Evolutionary conservation across 2,797 vertebrate species (phyloP).

Genomic region (Amphiprion clarkii): DNA sequence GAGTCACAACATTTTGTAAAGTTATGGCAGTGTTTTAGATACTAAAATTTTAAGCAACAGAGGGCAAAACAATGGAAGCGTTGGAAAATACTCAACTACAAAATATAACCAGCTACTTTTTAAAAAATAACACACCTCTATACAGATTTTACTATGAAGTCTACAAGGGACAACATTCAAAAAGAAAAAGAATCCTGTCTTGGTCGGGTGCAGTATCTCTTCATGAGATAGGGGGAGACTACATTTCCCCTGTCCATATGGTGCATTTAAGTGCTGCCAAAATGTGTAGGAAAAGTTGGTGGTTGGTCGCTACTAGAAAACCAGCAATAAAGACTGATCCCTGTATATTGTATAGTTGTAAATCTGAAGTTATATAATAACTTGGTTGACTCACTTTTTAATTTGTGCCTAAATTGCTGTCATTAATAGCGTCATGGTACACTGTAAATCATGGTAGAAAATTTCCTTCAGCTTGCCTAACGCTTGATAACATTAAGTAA

Average conservation of each 20-base stretch:
- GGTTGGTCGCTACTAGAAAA: not conserved
- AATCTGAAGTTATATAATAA: not conserved
- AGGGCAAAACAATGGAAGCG: not conserved
- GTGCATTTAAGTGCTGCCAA: conserved; percentile 8
- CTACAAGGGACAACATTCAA: not conserved
- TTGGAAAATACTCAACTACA: not conserved
- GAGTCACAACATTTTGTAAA: not conserved
- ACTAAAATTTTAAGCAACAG: not conserved
- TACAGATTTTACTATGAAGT: not conserved
- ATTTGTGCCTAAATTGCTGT: not conserved
- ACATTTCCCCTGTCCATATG: conserved; percentile 37
- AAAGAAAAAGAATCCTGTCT: not conserved
- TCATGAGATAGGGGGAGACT: conserved; percentile 15
- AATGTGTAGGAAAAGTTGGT: not conserved
- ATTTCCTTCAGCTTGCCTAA: not conserved
- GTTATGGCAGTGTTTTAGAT: not conserved
- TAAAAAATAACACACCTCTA: not conserved
- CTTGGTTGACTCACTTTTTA: not conserved
- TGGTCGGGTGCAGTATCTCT: not conserved
- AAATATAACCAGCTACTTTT: not conserved
- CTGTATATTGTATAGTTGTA: not conserved
- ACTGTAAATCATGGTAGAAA: not conserved
- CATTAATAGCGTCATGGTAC: not conserved
- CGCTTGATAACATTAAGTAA: not conserved
- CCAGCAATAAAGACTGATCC: not conserved